Percentiles rank a stretch among this genome's conserved stretches.
phyloP scores from a whole-genome alignment of 2,797 vertebrate genomes.

The Leptoclinus maculatus region DNA sequence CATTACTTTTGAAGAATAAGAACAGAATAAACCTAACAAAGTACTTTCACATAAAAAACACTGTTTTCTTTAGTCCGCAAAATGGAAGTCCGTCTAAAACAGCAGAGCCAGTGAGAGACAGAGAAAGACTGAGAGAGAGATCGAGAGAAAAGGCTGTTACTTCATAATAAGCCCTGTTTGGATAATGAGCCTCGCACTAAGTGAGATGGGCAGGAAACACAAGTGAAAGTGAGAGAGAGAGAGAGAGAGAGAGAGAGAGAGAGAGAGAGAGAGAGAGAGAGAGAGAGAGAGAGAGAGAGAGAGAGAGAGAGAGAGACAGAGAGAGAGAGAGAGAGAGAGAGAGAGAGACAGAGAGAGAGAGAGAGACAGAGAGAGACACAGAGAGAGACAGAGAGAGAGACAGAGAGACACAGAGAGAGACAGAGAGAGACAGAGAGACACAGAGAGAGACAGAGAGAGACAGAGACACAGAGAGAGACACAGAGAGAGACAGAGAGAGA shows the following conservation, averaged over 20 bases:
- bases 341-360: background rate
- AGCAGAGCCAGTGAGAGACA: background rate
- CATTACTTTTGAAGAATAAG: background rate
- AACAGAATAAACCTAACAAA: background rate
- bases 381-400: background rate
- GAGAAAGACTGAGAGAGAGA: background rate
- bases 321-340: too few species aligned
- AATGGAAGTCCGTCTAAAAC: background rate
- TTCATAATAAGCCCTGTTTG: constrained; percentile 32
- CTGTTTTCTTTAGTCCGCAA: too few species aligned
- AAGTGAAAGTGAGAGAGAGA: constrained; percentile 25
- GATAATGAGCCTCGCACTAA: constrained; percentile 23
- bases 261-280: background rate
- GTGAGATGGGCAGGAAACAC: constrained; percentile 34
- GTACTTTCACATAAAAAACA: background rate
- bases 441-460: too few species aligned
- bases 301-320: background rate
- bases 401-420: background rate
- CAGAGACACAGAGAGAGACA: background rate
- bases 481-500: background rate
- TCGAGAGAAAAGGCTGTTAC: background rate
- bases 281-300: too few species aligned
- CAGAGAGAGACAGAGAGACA: background rate
- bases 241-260: background rate
- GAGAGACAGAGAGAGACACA: too few species aligned